A percentile compares a stretch with the other conserved stretches of the same genome.
These are phyloP conservation scores for Megaceryle torquata DNA, from an alignment of 2,113 vertebrate genomes.

Conservation along the genomic window DNA sequence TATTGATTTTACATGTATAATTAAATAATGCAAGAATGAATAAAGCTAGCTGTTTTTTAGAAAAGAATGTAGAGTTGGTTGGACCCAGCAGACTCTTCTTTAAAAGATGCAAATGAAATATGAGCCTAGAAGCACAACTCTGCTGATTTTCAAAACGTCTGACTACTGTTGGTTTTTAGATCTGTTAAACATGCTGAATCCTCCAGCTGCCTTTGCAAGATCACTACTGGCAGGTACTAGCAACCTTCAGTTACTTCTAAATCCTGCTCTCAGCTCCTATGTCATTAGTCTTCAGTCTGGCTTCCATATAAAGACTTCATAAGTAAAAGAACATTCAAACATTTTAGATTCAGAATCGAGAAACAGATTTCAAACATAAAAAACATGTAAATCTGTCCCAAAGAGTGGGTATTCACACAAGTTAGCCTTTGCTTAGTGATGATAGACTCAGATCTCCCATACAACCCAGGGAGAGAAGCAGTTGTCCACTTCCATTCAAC, in stretches of 20 bases:
- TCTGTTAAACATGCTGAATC: neutral
- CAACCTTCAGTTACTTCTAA: neutral
- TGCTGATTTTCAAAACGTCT: neutral
- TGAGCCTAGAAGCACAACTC: neutral
- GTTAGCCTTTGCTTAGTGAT: neutral
- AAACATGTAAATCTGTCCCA: neutral
- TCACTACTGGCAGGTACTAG: neutral
- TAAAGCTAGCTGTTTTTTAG: neutral
- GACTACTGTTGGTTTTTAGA: neutral
- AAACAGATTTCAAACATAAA: neutral
- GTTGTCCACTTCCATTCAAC: neutral
- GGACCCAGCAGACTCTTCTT: neutral
- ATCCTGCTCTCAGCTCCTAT: neutral
- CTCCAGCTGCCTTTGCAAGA: neutral
- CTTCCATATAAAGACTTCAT: neutral
- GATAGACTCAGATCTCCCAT: neutral
- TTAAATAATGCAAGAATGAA: slow-evolving; percentile 3
- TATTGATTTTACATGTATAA: neutral
- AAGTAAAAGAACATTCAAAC: neutral
- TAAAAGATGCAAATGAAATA: neutral
- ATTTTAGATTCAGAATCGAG: neutral
- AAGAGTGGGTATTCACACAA: neutral
- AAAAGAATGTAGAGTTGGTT: neutral
- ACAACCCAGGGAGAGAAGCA: neutral
- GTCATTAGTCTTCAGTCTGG: neutral